Evolutionary conservation across 1,140 invertebrate species (phyloP), one percentile per base, ranked within the genome.

Genomic region (Euschistus heros): DNA sequence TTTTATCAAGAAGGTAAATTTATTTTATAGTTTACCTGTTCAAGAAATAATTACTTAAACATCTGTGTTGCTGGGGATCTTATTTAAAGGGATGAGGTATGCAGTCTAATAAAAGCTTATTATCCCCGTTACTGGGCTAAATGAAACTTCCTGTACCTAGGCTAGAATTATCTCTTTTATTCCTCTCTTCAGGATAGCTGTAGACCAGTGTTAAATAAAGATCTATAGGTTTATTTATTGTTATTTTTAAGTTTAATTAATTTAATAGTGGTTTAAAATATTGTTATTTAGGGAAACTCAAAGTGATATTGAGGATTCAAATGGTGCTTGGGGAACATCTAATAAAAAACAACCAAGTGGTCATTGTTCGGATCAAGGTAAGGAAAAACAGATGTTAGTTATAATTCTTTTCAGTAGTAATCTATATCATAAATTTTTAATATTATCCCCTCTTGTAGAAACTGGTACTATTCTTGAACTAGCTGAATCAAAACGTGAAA

Each of bases 281-380:
- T 10, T 59, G 5, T 46, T 61, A 26, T 66, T 27, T 18, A 66
- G 67, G 64, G 67, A 68, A 27, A 47, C 67, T 27, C 61, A 55
- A 26, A 68, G 67, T 57, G 67, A 68, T 47, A 42, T 68, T 8
- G 67, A 68, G 42, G 67, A 68, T 20, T 46, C 59, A 2, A 68
- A 68, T 59, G 67, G 67, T n/a, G 67, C 62, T 47, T 68, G 67
- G 67, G 63, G 46, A 26, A 57, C 52, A 17, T 37, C 67, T 8
- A 18, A 54, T 20, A 65, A 46, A 26, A 68, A 50, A 30, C 59
- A 68, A 37, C 44, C 55, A n/a, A 57, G 54, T 26, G 64, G 46
- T 27, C 59, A 60, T 33, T 55, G 55, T 47, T 62, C 63, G 5
- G 63, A 65, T 61, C 55, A 50, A 55, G 67, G 66, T 67, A 15